Percentiles rank a stretch among this genome's conserved stretches.
phyloP scores from a whole-genome alignment of 37 sponge, comb jelly and placozoan genomes.

The Ianthella basta region DNA sequence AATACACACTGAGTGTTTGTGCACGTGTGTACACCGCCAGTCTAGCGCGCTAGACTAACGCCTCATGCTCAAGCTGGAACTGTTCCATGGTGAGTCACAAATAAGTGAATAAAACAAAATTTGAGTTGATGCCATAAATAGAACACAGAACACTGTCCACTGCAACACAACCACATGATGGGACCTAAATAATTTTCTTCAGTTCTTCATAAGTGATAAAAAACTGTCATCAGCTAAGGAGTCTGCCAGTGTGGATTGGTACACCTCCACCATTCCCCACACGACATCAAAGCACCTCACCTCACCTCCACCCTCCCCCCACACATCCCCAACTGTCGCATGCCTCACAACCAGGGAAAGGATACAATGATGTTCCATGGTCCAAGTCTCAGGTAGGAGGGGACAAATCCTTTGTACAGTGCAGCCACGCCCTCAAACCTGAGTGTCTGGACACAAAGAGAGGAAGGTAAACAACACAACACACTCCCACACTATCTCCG shows the following conservation, averaged over 20 bases:
- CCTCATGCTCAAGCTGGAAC: too few species aligned
- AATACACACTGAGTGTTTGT: too few species aligned
- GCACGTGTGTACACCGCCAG: too few species aligned
- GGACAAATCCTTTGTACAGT: slow-evolving; percentile 92
- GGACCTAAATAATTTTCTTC: slow-evolving; percentile 36
- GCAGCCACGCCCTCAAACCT: slow-evolving; percentile 77
- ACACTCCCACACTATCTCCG: neutral
- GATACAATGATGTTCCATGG: slow-evolving; percentile 97
- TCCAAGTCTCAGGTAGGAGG: slow-evolving; percentile 85
- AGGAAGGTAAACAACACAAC: too few species aligned
- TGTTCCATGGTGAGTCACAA: too few species aligned
- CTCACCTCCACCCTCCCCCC: neutral
- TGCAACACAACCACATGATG: neutral
- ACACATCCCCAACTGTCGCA: neutral
- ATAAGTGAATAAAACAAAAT: too few species aligned
- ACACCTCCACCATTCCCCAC: too few species aligned
- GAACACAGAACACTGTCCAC: too few species aligned
- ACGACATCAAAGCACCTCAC: neutral
- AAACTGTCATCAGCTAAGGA: slow-evolving; percentile 47
- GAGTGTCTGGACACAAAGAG: slow-evolving; percentile 65
- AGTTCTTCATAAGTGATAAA: slow-evolving; percentile 77
- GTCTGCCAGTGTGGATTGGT: too few species aligned
- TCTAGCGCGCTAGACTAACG: too few species aligned
- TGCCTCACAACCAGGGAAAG: neutral
- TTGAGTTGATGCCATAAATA: too few species aligned